Evolutionary conservation across 2,113 vertebrate genomes (phyloP), one percentile per base, ranked within the genome.

Genomic region (Carassius auratus): DNA sequence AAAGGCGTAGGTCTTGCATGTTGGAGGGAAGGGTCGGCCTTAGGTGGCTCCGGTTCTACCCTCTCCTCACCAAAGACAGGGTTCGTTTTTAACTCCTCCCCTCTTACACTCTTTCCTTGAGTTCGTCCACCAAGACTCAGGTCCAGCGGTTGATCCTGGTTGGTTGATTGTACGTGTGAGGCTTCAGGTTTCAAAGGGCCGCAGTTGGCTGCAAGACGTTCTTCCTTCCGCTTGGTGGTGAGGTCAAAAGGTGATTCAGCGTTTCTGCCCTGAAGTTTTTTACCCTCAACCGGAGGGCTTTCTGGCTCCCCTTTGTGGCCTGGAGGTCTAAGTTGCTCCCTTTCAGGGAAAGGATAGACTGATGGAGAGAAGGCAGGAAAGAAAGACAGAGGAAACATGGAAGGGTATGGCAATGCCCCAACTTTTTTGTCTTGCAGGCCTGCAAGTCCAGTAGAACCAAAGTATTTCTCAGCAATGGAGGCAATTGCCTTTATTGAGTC

Each of bases 401-500:
- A 97, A 90, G 97, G 97, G 94, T 99, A 99, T 90, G 96, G 96
- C 95, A 99, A 94, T 87, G 96, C 92, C 89, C 96, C 96, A 21
- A 97, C 96, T 94, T 99, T 99, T 95, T 98, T 99, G 92, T 98
- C 97, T 94, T 97, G 98, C 89, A 98, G 96, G 90, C 97, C 96
- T 91, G 96, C 96, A 91, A 99, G 96, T 94, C 98, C 98, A 88
- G 97, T 96, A 85, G 97, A 98, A 94, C 98, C 98, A 96, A 99
- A 99, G 94, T 99, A 99, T 94, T 98, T 99, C 93, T 99, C 98
- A 89, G 98, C 97, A 93, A 99, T 99, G 93, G 98, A 99, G 90
- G 98, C 98, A 92, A 99, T 99, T 93, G 98, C 98, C 93, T 99
- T 99, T 94, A 99, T 99, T 94, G 98, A 99, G 96, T 99, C 98